Percentiles rank a stretch among this genome's conserved stretches.
These are phyloP conservation scores for Atopsyche davidsoni DNA, from an alignment of 1,140 invertebrate species.

Conservation along the genomic window DNA sequence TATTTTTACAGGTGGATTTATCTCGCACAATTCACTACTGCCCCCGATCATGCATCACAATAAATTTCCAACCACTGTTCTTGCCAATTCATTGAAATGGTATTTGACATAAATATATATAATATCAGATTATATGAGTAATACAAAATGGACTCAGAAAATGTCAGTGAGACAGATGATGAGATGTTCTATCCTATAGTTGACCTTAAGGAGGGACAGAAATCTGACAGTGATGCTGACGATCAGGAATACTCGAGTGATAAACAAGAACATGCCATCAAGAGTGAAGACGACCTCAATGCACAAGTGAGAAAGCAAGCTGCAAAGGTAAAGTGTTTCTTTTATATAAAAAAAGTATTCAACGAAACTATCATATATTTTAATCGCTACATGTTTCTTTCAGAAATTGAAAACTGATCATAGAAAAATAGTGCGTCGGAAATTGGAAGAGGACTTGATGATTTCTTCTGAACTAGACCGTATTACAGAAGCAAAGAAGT, in stretches of 20 bases:
- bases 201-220: constrained; percentile 11
- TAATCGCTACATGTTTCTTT: not conserved
- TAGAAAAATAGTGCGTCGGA: constrained; percentile 13
- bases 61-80: too few species aligned
- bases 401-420: not conserved
- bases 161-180: constrained; percentile 9
- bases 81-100: too few species aligned
- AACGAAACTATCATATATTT: too few species aligned
- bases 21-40: too few species aligned
- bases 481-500: not conserved
- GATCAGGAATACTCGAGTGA: not conserved
- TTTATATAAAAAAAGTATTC: too few species aligned
- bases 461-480: constrained; percentile 2
- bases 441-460: not conserved
- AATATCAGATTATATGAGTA: too few species aligned
- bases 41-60: too few species aligned
- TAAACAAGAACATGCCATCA: not conserved
- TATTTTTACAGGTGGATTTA: too few species aligned
- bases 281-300: not conserved
- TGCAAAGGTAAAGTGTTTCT: too few species aligned
- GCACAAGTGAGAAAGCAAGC: not conserved
- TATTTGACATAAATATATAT: too few species aligned
- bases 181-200: constrained; percentile 22
- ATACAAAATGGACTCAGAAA: constrained; percentile 10
- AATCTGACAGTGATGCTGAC: not conserved